Conservation (phyloP, 1,140 invertebrate species). For the Vanessa tameamea region DNA sequence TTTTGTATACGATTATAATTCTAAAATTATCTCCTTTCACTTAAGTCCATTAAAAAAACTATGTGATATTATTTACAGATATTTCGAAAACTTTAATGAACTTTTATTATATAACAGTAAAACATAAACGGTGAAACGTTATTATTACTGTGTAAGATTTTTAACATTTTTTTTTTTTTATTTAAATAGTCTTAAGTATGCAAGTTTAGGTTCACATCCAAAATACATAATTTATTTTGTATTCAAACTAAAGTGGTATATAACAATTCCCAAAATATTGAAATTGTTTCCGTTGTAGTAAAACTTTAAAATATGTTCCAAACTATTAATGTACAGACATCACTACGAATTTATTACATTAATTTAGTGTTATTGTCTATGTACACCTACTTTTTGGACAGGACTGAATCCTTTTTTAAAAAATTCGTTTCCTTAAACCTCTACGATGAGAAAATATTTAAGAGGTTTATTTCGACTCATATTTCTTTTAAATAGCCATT, state of each 20-base stretch:
- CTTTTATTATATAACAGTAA: background rate
- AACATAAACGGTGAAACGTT: background rate
- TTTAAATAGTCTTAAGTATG: no score
- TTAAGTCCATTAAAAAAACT: conserved; percentile 14
- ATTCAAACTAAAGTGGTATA: conserved; percentile 5
- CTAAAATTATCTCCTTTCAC: background rate
- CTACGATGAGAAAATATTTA: background rate
- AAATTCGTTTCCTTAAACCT: conserved; percentile 3
- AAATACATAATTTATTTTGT: background rate
- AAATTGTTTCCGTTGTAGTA: conserved; percentile 11
- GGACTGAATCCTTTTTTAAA: conserved; percentile 27
- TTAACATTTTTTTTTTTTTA: background rate
- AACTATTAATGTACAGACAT: conserved; percentile 22
- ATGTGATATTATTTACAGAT: conserved; percentile 1
- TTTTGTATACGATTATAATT: conserved; percentile 2
- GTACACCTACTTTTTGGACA: conserved; percentile 60
- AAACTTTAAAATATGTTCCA: conserved; percentile 13
- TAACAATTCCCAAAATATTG: conserved; percentile 18
- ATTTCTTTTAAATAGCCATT: no score
- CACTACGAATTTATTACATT: conserved; percentile 11
- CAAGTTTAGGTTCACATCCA: no score
- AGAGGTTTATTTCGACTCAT: background rate
- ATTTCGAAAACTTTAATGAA: background rate
- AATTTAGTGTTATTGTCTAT: conserved; percentile 62
- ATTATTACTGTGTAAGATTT: background rate